Evolutionary conservation across 2,797 vertebrate species (phyloP), one percentile per base, ranked within the genome.

Genomic region (Phrynocephalus vlangalii): DNA sequence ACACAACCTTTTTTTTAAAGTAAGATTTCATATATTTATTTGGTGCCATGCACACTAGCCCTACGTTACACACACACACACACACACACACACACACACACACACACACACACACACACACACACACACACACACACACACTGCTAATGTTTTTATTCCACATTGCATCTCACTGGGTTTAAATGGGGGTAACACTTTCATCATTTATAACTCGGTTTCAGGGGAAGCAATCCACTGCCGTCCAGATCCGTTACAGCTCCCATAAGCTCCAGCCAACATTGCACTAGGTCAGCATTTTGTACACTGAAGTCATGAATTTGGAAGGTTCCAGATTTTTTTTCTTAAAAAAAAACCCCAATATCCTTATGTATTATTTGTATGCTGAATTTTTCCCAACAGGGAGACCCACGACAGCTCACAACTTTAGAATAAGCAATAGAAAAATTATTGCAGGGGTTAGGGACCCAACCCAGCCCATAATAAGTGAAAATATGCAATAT

Each of bases 1-100:
- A 30, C 0, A 0, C 16, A 63, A 63, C 38, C 38, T 44, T 44
- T 44, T 44, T 44, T 44, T 44, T 4, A 44, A 44, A 44, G 38
- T 60, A 88, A n/a, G 52, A 0, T 18, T 68, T 30, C 26, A 44
- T 5, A 13, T 0, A 0, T 68, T 0, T 1, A 56, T 87, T 18
- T 13, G 0, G 0, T 9, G 79, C 66, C 0, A 28, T 80, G 84
- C 22, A 88, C 86, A 84, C 63, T 5, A 33, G 52, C 44, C 63
- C 50, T 26, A 7, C 0, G 3, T 38, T 81, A 22, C 70, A 85
- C 9, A 72, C 38, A 78, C 24, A 26, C 56, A 13, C 0, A 16
- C 0, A 26, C 1, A 38, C 38, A 38, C 68, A 18, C 52, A 88
- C 60, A 33, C 33, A 33, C 33, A 33, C 70, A 85, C 9, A 72